Percentiles rank a stretch among this genome's conserved stretches.
Evolutionary conservation across 2,888 invertebrate genomes (phyloP).

Genomic region (Thereva nobilitata): DNA sequence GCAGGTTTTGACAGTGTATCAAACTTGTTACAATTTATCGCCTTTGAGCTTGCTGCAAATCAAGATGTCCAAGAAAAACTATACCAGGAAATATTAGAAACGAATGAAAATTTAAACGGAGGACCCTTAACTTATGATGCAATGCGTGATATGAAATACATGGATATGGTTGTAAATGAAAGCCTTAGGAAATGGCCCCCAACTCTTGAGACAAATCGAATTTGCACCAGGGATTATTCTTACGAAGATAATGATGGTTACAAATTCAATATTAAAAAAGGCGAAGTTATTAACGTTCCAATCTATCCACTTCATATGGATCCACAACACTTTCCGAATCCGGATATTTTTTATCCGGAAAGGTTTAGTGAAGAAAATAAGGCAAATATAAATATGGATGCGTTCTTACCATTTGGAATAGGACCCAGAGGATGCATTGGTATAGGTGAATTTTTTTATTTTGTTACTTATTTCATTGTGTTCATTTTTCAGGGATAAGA

Average conservation of each 20-base stretch:
- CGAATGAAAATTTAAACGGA: conserved; percentile 55
- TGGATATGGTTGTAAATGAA: conserved; percentile 64
- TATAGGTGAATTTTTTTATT: conserved; percentile 31
- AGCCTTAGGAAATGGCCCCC: conserved; percentile 62
- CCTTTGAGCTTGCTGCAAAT: conserved; percentile 64
- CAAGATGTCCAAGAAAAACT: conserved; percentile 64
- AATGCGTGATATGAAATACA: conserved; percentile 63
- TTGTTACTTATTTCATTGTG: neutral
- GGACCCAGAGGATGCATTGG: conserved; percentile 70
- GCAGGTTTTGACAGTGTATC: conserved; percentile 65
- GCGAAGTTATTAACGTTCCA: conserved; percentile 53
- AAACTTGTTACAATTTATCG: conserved; percentile 59
- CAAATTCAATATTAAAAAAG: conserved; percentile 50
- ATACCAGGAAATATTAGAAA: conserved; percentile 62
- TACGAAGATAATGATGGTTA: conserved; percentile 48
- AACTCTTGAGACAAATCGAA: conserved; percentile 58
- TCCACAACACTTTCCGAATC: conserved; percentile 61
- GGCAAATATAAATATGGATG: conserved; percentile 57
- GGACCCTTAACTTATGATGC: conserved; percentile 62
- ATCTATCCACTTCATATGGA: conserved; percentile 60
- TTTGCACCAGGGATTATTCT: conserved; percentile 62
- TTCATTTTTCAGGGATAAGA: conserved; percentile 49
- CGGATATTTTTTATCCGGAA: conserved; percentile 64
- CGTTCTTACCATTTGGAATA: conserved; percentile 63
- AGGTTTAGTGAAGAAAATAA: conserved; percentile 65